Base-by-base conservation (phyloP, 2,797 vertebrate genomes). In the Manis pentadactyla region DNA sequence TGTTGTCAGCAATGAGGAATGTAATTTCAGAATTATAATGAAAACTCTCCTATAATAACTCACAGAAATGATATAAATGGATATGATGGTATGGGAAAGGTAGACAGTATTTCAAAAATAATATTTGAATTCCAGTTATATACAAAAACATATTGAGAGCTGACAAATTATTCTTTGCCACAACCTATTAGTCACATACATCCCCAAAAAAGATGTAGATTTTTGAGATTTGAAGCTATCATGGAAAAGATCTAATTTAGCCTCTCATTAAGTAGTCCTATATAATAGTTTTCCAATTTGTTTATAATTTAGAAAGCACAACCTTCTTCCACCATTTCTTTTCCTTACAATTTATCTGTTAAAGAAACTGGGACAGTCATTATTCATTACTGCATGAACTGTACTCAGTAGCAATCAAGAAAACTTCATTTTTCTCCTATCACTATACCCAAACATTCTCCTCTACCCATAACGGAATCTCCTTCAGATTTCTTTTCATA, bases 11-110 rank as follows among this genome's bases (percentile, higher is more conserved):
- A 90, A 93, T 1, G 0, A 88, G 53, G 46, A 91, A 90, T 78
- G 39, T 87, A 95, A 97, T 85, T 92, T 96, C 81, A 90, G 29
- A 92, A 73, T 81, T 89, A 77, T 74, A 96, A 94, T 88, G 90
- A 89, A 95, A 95, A 85, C 4, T 57, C 39, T 84, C 37, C 42
- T 87, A 59, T 49, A 37, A 93, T 81, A 93, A 79, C 78, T 92
- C 93, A 85, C 37, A 81, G 95, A 86, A 91, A 75, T 87, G 23
- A 84, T 34, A 4, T 29, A 77, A 27, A 69, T 37, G 19, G 42
- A 29, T 78, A 59, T 9, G 19, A 74, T 71, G 0, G 2, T 74
- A 17, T 29, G 5, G 7, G 42, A 91, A 94, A 68, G 3, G n/a
- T 64, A 34, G 39, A 81, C 1, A 89, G n/a, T n/a, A 51, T 77